Evolutionary conservation across 35 echinoderm and acorn worm genomes (phyloP).

Genomic region (Apostichopus parvimensis): DNA sequence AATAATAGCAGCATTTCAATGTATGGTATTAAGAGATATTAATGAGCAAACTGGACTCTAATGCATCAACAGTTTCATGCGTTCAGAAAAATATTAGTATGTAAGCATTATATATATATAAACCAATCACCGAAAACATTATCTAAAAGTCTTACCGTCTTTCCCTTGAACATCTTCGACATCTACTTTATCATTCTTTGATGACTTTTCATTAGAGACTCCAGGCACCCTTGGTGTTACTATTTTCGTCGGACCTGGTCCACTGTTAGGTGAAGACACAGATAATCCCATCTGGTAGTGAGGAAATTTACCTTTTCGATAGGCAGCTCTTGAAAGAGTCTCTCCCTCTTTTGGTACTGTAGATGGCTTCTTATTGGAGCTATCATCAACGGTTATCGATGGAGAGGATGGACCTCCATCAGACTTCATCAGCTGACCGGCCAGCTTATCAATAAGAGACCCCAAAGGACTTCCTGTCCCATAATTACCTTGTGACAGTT

Average conservation of each 20-base stretch:
- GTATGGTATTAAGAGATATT: no score
- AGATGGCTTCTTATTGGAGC: background rate
- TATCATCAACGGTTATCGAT: background rate
- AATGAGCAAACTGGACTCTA: no score
- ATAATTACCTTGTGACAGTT: conserved; percentile 20
- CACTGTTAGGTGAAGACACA: background rate
- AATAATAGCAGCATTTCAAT: no score
- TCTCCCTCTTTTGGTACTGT: background rate
- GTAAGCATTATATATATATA: no score
- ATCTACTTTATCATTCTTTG: background rate
- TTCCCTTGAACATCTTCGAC: background rate
- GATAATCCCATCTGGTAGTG: background rate
- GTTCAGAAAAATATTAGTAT: no score
- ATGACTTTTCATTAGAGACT: background rate
- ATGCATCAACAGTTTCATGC: no score
- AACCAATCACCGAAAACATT: no score
- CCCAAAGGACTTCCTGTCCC: conserved; percentile 27
- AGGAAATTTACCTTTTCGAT: conserved; percentile 13
- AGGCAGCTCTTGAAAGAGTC: background rate
- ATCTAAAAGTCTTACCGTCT: background rate
- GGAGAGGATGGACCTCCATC: background rate
- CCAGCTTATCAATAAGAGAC: conserved; percentile 23
- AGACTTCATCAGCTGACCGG: background rate
- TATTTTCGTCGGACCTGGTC: background rate
- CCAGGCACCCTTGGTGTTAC: background rate